Evolutionary conservation across 2,888 invertebrate genomes (phyloP).

Genomic region (Cantharis nigra): DNA sequence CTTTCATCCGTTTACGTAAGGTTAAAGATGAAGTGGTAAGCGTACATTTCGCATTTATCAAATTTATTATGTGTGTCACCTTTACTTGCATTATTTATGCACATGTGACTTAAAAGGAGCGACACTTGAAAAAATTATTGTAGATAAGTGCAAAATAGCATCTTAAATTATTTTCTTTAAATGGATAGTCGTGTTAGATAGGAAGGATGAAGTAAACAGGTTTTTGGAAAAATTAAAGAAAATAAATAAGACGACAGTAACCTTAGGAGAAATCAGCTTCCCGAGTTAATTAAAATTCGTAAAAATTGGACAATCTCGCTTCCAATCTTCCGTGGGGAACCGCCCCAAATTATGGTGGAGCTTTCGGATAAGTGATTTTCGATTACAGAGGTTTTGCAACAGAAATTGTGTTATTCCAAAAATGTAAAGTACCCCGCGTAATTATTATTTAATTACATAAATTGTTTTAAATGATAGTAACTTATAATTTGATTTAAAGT

Average conservation of each 20-base stretch:
- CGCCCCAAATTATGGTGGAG: neutral
- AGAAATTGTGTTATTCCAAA: neutral
- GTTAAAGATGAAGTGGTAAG: neutral
- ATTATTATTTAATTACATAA: neutral
- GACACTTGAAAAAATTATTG: neutral
- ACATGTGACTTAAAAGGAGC: neutral
- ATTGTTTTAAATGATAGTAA: slow-evolving; percentile 1
- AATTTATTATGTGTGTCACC: neutral
- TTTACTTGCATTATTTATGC: neutral
- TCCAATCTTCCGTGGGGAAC: neutral
- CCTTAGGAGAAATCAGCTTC: neutral
- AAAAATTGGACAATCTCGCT: neutral
- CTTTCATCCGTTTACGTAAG: neutral
- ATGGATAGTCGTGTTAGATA: neutral
- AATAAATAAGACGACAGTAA: neutral
- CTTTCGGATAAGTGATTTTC: neutral
- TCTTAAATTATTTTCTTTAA: neutral
- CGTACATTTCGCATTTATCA: neutral
- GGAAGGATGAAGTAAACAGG: neutral
- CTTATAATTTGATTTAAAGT: slow-evolving; percentile 9
- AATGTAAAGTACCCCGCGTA: neutral
- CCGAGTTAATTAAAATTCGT: neutral
- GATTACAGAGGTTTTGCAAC: neutral
- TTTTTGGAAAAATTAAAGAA: neutral
- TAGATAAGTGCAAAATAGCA: neutral